Conservation (phyloP, 2,888 invertebrate species). For the Plebejus argus region DNA sequence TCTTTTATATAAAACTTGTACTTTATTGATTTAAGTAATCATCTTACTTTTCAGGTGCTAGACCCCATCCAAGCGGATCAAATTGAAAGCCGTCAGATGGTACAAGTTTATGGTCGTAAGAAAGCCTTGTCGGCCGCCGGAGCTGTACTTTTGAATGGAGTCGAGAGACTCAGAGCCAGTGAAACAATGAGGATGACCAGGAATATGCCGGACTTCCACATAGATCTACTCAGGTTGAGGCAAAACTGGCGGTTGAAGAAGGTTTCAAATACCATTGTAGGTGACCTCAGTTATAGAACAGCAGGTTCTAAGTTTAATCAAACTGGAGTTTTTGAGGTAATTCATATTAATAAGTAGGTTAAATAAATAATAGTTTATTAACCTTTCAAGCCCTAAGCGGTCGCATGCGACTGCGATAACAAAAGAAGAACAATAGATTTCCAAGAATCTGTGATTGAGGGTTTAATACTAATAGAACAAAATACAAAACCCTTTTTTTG, state of each 20-base stretch:
- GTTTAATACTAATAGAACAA: neutral
- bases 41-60: slow-evolving; percentile 70
- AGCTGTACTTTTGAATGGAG: slow-evolving; percentile 90
- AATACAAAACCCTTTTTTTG: too few species aligned
- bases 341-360: neutral
- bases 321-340: slow-evolving; percentile 96
- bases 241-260: slow-evolving; percentile 98
- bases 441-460: too few species aligned
- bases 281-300: slow-evolving; percentile 96
- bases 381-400: too few species aligned
- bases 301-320: slow-evolving; percentile 97
- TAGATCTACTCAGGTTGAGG: slow-evolving; percentile 91
- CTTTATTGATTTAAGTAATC: neutral
- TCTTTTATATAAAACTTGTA: neutral
- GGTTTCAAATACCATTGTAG: slow-evolving; percentile 96
- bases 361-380: too few species aligned
- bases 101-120: slow-evolving; percentile 95
- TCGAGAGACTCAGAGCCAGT: slow-evolving; percentile 91
- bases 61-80: slow-evolving; percentile 94
- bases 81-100: slow-evolving; percentile 91
- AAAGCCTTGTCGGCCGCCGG: slow-evolving; percentile 94
- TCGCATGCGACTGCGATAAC: too few species aligned
- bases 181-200: slow-evolving; percentile 88
- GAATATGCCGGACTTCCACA: slow-evolving; percentile 94
- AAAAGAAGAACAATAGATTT: too few species aligned